Percentiles rank a stretch among this genome's conserved stretches.
Evolutionary conservation across 2,113 vertebrate species (phyloP).

Genomic region (Datnioides undecimradiatus): DNA sequence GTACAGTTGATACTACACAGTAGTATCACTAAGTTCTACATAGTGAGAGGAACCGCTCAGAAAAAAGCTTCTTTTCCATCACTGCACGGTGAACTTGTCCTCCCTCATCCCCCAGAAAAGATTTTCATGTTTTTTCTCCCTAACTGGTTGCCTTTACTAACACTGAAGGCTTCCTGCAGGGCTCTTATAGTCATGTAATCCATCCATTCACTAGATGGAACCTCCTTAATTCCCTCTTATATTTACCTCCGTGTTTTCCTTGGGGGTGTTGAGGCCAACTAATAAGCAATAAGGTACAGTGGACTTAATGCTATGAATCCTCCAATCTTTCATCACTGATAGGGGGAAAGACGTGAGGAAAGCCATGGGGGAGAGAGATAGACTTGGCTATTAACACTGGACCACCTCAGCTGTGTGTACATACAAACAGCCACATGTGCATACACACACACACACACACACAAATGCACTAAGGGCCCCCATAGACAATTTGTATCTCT

Average conservation of each 20-base stretch:
- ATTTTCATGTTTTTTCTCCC: slow-evolving; percentile 25
- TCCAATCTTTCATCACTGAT: slow-evolving; percentile 58
- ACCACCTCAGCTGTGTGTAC: slow-evolving; percentile 34
- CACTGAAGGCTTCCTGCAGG: slow-evolving; percentile 53
- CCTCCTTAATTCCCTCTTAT: slow-evolving; percentile 70
- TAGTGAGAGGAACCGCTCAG: background rate
- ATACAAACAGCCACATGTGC: slow-evolving; percentile 13
- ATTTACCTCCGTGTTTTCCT: slow-evolving; percentile 65
- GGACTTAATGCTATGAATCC: slow-evolving; percentile 54
- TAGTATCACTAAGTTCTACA: background rate
- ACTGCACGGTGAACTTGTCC: slow-evolving; percentile 18
- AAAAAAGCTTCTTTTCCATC: slow-evolving; percentile 1
- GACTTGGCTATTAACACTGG: slow-evolving; percentile 54
- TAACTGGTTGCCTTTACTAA: slow-evolving; percentile 34
- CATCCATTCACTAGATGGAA: slow-evolving; percentile 62
- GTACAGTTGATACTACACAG: background rate
- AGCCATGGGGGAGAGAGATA: slow-evolving; percentile 34
- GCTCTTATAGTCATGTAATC: slow-evolving; percentile 72
- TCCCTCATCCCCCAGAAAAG: slow-evolving; percentile 6
- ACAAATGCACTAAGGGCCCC: slow-evolving; percentile 13
- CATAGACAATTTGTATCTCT: slow-evolving; percentile 28
- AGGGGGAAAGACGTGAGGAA: slow-evolving; percentile 37
- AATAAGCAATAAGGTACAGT: slow-evolving; percentile 70
- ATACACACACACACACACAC: slow-evolving; percentile 25
- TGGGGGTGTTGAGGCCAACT: slow-evolving; percentile 50